A percentile compares a stretch with the other conserved stretches of the same genome.
Conservation (phyloP, 1,140 invertebrate species). For the Drosophila elegans region DNA sequence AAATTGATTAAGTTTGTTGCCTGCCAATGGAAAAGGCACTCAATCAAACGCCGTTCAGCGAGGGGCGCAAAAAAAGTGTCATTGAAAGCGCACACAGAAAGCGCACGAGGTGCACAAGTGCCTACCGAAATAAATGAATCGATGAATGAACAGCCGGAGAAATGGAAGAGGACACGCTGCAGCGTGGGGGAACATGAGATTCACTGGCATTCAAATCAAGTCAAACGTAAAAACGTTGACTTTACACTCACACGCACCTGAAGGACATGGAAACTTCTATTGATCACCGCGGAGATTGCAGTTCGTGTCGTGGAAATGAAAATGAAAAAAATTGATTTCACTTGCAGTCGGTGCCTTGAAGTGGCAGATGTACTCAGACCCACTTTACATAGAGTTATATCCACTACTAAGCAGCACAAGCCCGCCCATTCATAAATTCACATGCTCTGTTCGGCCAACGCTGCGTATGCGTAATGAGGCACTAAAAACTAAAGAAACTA, state of each 20-base stretch:
- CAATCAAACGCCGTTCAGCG: constrained; percentile 61
- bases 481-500: constrained; percentile 24
- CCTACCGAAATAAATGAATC: constrained; percentile 61
- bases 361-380: constrained; percentile 24
- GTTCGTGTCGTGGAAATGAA: constrained; percentile 25
- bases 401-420: not conserved
- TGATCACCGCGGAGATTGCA: constrained; percentile 18
- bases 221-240: constrained; percentile 74
- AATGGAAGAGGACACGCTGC: not conserved
- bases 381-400: constrained; percentile 8
- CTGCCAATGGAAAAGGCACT: constrained; percentile 76
- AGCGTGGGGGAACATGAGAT: not conserved
- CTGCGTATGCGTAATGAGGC: constrained; percentile 48
- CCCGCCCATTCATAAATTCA: constrained; percentile 18
- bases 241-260: constrained; percentile 44
- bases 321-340: constrained; percentile 4
- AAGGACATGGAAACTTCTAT: constrained; percentile 11
- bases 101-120: constrained; percentile 29
- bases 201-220: constrained; percentile 67
- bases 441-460: constrained; percentile 10
- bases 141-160: constrained; percentile 26
- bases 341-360: constrained; percentile 10
- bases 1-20: constrained; percentile 81
- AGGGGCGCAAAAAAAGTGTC: constrained; percentile 44
- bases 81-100: constrained; percentile 33